Conservation (phyloP, 2,113 vertebrate genomes). For the Synodontis membranacea region DNA sequence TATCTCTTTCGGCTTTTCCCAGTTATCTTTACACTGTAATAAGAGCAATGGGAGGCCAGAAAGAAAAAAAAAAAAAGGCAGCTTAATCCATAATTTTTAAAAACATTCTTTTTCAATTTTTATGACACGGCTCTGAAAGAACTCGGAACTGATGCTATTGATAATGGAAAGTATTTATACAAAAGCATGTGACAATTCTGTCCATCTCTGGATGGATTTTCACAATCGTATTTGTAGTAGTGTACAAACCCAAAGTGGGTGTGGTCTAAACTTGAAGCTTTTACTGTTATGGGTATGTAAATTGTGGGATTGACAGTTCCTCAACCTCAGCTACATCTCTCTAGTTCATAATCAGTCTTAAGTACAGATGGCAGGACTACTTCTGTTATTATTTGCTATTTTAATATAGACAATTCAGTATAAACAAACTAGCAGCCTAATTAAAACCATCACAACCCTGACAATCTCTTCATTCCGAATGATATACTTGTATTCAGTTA, state of each 20-base stretch:
- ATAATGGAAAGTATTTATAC: background rate
- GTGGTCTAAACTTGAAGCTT: background rate
- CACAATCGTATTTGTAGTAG: background rate
- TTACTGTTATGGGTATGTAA: background rate
- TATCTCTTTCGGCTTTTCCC: constrained; percentile 19
- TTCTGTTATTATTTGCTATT: background rate
- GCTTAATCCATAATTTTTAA: background rate
- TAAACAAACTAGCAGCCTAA: background rate
- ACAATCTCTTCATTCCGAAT: background rate
- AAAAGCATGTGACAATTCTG: background rate
- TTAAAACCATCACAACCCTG: background rate
- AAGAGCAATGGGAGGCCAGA: background rate
- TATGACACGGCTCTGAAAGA: background rate
- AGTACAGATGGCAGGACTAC: background rate
- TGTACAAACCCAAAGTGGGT: background rate
- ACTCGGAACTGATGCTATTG: background rate
- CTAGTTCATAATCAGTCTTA: background rate
- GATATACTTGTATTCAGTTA: background rate
- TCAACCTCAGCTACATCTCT: background rate
- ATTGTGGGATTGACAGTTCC: background rate
- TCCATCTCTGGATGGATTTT: background rate
- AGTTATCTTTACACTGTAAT: constrained; percentile 14
- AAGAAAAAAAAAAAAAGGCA: background rate
- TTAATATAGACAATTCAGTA: too few relatives aligned
- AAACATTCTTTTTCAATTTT: background rate